Evolutionary conservation across 2,113 vertebrate genomes (phyloP), one percentile per base, ranked within the genome.

Genomic region (Atractosteus spatula): DNA sequence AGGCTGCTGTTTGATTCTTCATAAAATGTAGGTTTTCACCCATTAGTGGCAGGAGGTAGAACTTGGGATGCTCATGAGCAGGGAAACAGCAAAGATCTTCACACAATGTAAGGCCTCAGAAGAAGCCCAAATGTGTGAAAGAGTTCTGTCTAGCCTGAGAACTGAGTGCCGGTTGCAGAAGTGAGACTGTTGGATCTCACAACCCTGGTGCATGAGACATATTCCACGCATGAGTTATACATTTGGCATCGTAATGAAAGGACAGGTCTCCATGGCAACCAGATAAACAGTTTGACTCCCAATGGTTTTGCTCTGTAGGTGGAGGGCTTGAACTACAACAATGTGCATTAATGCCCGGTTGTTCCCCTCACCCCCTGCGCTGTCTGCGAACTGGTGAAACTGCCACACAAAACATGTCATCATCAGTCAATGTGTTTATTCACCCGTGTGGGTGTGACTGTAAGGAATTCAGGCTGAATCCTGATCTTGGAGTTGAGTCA

Each of bases 221-320:
- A 80, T 85, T 87, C 82, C 75, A 78, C 83, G 81, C 84, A 85
- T 71, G 73, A 80, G 85, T 76, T 82, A 72, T 77, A 81, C 69
- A 82, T 85, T 86, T 86, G 80, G 79, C 84, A 84, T 55, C 70
- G 51, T 41, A 76, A 72, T 85, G 84, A 84, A 80, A 84, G 77
- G 73, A 66, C 47, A 66, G 16, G 76, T 76, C 65, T 71, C 55
- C 62, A 8, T 74, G 80, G 70, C 56, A 75, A 71, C 67, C 13
- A 76, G 72, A 65, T 10, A 65, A 65, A 65, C 16, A 59, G 2
- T 59, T 14, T 59, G 57, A n/a, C 57, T 1, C 47, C 47, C 57
- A 59, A 2, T 59, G 57, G n/a, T 0, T 2, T 14, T 11, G 1
- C n/a, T 6, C 10, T n/a, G 29, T 29, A 29, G 11, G 12, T n/a